These are phyloP conservation scores for Arenicola marina DNA, from an alignment of 2,888 invertebrate genomes.

Conservation along the genomic window DNA sequence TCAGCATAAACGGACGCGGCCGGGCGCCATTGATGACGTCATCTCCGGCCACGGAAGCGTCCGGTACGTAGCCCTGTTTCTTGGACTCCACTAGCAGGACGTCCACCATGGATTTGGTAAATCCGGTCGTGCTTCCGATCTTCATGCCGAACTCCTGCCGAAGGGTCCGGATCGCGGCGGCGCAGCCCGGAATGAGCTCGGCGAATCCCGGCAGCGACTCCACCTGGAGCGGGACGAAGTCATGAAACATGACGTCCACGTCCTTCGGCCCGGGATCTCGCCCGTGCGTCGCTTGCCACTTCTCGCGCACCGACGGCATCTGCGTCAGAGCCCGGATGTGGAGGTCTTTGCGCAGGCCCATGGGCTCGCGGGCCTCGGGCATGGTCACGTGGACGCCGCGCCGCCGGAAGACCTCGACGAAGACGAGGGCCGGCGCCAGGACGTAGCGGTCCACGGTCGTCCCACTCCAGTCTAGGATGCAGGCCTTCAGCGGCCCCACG, in stretches of 20 bases:
- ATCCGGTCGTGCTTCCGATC: conserved; percentile 57
- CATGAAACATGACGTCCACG: conserved; percentile 56
- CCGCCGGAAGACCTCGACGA: conserved; percentile 50
- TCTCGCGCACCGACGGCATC: conserved; percentile 42
- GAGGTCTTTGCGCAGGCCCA: conserved; percentile 59
- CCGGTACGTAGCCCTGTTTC: conserved; percentile 56
- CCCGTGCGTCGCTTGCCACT: conserved; percentile 52
- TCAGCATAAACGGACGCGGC: conserved; percentile 62
- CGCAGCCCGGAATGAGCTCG: conserved; percentile 49
- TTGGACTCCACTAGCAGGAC: conserved; percentile 48
- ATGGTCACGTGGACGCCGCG: conserved; percentile 48
- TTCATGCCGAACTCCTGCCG: conserved; percentile 44
- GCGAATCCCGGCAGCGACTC: conserved; percentile 44
- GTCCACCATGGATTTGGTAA: conserved; percentile 53
- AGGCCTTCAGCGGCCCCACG: conserved; percentile 47
- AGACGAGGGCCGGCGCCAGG: conserved; percentile 57
- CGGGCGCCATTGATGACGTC: conserved; percentile 57
- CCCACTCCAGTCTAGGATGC: conserved; percentile 58
- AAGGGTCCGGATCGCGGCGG: conserved; percentile 43
- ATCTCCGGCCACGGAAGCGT: conserved; percentile 57
- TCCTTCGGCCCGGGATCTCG: conserved; percentile 48
- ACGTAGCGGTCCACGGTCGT: conserved; percentile 61
- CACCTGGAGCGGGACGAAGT: conserved; percentile 58
- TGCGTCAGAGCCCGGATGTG: conserved; percentile 53
- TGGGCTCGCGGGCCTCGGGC: conserved; percentile 58